Conservation (phyloP, 2,113 vertebrate genomes). For the Aspiorhynchus laticeps region DNA sequence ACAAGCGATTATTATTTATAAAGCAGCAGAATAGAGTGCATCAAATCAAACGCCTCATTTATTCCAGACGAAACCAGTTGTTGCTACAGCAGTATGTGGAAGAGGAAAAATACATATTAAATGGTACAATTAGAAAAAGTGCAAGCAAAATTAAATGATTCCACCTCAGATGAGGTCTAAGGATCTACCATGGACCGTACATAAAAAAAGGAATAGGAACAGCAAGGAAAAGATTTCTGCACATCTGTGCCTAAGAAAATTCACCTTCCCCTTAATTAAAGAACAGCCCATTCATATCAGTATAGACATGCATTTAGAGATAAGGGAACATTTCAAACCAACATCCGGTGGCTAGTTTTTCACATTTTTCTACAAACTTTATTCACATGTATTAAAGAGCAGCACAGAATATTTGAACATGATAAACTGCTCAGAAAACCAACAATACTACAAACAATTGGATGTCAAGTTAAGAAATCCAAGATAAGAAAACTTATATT, state of each 20-base stretch:
- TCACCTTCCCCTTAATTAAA: background rate
- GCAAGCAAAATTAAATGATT: background rate
- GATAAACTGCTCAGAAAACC: slow-evolving; percentile 53
- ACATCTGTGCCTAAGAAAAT: background rate
- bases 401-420: slow-evolving; percentile 55
- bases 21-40: slow-evolving; percentile 55
- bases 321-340: slow-evolving; percentile 8
- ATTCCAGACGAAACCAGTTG: slow-evolving; percentile 26
- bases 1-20: slow-evolving; percentile 82
- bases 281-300: background rate
- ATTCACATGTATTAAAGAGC: slow-evolving; percentile 39
- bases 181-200: background rate
- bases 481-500: slow-evolving; percentile 73
- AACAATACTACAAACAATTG: slow-evolving; percentile 67
- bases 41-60: slow-evolving; percentile 15
- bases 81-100: slow-evolving; percentile 36
- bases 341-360: background rate
- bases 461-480: slow-evolving; percentile 68
- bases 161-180: background rate
- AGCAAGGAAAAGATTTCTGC: background rate
- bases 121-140: background rate
- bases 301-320: background rate
- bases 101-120: slow-evolving; percentile 24
- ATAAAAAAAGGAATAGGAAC: background rate
- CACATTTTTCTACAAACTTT: slow-evolving; percentile 54